A percentile compares a stretch with the other conserved stretches of the same genome.
These are phyloP conservation scores for Syngnathus scovelli DNA, from an alignment of 2,113 vertebrate genomes.

Conservation along the genomic window DNA sequence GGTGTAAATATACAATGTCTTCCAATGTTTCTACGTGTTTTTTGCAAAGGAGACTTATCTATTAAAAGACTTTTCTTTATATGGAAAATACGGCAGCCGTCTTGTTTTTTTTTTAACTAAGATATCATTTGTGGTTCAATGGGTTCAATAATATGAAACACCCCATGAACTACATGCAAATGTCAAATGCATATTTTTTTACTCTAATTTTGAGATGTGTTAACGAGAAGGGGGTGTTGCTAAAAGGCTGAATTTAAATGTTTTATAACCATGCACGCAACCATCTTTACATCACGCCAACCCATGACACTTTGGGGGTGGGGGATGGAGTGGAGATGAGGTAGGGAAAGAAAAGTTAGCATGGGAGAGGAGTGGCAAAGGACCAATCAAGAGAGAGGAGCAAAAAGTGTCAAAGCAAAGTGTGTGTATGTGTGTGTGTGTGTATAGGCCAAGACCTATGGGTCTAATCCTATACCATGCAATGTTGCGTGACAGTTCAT, in stretches of 20 bases:
- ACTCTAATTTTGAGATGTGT: conserved; percentile 23
- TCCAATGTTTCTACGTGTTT: conserved; percentile 66
- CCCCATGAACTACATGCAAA: conserved; percentile 9
- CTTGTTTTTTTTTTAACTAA: conserved; percentile 11
- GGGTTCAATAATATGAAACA: neutral
- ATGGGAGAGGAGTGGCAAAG: conserved; percentile 9
- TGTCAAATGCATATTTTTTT: conserved; percentile 14
- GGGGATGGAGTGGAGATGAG: too few species aligned
- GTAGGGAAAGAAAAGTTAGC: too few species aligned
- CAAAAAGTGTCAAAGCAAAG: conserved; percentile 26
- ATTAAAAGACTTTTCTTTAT: conserved; percentile 60
- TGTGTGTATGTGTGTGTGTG: conserved; percentile 42
- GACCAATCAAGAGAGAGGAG: conserved; percentile 33
- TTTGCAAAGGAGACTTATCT: conserved; percentile 67
- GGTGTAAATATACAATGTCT: conserved; percentile 61
- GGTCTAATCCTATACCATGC: conserved; percentile 52
- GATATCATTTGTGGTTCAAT: neutral
- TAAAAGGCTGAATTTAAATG: conserved; percentile 34
- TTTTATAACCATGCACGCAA: conserved; percentile 47
- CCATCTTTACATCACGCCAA: conserved; percentile 33
- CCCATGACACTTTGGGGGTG: conserved; percentile 26
- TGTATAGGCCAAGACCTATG: conserved; percentile 37
- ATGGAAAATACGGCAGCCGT: conserved; percentile 28
- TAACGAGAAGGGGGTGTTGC: neutral
- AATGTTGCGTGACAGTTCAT: conserved; percentile 53